Conservation (phyloP, 30 jellyfish, hydroid and myxozoan species). For the Pelagia noctiluca region DNA sequence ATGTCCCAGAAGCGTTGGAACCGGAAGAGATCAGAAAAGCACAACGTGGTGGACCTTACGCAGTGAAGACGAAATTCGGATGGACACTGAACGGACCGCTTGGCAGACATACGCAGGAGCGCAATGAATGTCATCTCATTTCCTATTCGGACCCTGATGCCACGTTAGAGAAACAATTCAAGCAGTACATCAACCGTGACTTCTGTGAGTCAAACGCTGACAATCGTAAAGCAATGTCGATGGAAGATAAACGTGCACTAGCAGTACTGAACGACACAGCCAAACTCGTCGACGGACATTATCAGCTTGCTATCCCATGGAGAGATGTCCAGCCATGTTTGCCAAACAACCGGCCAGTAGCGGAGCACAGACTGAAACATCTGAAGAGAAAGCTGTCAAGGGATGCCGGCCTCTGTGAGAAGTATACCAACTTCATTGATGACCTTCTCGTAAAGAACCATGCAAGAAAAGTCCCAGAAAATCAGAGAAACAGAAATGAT, state of each 20-base stretch:
- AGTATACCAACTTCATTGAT: conserved; percentile 11
- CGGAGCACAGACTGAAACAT: conserved; percentile 20
- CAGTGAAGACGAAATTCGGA: conserved; percentile 65
- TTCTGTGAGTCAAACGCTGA: conserved; percentile 42
- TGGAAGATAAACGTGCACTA: conserved; percentile 62
- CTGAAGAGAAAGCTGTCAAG: conserved; percentile 31
- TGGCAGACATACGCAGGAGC: conserved; percentile 27
- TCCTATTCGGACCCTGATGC: conserved; percentile 1
- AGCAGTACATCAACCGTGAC: conserved; percentile 51
- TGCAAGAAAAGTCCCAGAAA: conserved; percentile 16
- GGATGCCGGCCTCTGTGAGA: conserved; percentile 34
- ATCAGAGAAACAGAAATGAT: background rate
- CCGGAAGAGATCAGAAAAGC: conserved; percentile 25
- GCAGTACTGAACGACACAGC: conserved; percentile 37
- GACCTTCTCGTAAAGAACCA: conserved; percentile 11
- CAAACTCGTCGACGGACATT: conserved; percentile 44
- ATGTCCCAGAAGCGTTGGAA: conserved; percentile 47
- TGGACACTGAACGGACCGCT: conserved; percentile 72
- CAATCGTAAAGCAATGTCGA: conserved; percentile 48
- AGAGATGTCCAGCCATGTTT: conserved; percentile 43
- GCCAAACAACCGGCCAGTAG: conserved; percentile 45
- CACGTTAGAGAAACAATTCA: conserved; percentile 30
- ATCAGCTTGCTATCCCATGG: conserved; percentile 57
- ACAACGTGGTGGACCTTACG: conserved; percentile 52
- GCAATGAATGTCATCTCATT: conserved; percentile 27